A percentile compares a stretch with the other conserved stretches of the same genome.
These are phyloP conservation scores for Actias luna DNA, from an alignment of 2,888 invertebrate species.

Conservation along the genomic window DNA sequence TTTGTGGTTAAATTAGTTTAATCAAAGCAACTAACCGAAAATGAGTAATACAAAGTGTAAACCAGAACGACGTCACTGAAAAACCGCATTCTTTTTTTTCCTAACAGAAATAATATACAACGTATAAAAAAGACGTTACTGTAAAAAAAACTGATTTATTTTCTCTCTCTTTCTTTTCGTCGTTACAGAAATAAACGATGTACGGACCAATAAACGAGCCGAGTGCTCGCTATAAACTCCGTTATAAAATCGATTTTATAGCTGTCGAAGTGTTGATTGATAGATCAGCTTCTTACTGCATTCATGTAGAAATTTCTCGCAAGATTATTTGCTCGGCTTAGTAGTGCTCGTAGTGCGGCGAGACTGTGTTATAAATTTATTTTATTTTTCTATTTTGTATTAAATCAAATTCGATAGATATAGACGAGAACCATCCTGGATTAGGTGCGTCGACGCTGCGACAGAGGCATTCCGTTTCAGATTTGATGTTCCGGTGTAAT, in stretches of 20 bases:
- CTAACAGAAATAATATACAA: constrained; percentile 17
- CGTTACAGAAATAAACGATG: constrained; percentile 42
- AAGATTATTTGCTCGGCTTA: not conserved
- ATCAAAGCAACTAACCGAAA: constrained; percentile 45
- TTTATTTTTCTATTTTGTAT: too few species aligned
- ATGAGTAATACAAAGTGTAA: constrained; percentile 35
- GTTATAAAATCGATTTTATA: constrained; percentile 57
- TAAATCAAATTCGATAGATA: too few species aligned
- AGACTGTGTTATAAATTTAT: too few species aligned
- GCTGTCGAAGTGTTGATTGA: constrained; percentile 41
- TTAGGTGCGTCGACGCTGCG: too few species aligned
- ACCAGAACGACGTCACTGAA: constrained; percentile 33
- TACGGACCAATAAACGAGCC: constrained; percentile 27
- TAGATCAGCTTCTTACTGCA: not conserved
- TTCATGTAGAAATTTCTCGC: not conserved
- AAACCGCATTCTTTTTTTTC: constrained; percentile 38
- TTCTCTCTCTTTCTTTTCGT: constrained; percentile 1
- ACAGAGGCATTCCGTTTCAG: too few species aligned
- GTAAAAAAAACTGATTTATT: constrained; percentile 39
- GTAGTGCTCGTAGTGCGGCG: not conserved
- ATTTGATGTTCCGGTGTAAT: too few species aligned
- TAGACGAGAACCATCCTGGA: too few species aligned
- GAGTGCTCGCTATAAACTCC: constrained; percentile 51
- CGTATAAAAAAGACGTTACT: constrained; percentile 24
- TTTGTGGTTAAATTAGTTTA: too few species aligned